Percentiles rank a stretch among this genome's conserved stretches.
Evolutionary conservation across 2,888 invertebrate genomes (phyloP).

Genomic region (Oegoconia quadripuncta): DNA sequence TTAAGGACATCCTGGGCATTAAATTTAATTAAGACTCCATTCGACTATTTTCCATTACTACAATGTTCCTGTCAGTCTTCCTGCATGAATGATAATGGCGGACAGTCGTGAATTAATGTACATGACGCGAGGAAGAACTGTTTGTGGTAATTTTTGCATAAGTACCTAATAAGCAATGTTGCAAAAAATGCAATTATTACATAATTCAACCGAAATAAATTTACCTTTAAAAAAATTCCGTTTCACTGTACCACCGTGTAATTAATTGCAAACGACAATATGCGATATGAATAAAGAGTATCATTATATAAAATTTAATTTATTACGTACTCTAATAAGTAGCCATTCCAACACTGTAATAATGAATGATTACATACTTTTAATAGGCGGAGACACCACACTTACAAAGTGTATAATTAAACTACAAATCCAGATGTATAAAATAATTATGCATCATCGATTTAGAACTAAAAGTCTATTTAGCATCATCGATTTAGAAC

Average conservation of each 20-base stretch:
- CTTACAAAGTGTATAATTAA: slow-evolving; percentile 76
- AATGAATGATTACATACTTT: slow-evolving; percentile 71
- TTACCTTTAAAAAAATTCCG: slow-evolving; percentile 13
- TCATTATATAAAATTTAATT: slow-evolving; percentile 62
- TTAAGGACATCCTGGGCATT: slow-evolving; percentile 49
- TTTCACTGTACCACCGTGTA: slow-evolving; percentile 37
- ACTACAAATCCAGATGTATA: slow-evolving; percentile 75
- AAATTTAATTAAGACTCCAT: slow-evolving; percentile 38
- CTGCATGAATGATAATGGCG: slow-evolving; percentile 37
- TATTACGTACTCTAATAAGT: slow-evolving; percentile 73
- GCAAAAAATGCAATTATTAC: slow-evolving; percentile 21
- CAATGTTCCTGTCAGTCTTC: slow-evolving; percentile 60
- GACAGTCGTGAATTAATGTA: slow-evolving; percentile 32
- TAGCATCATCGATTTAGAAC: slow-evolving; percentile 70
- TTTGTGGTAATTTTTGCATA: slow-evolving; percentile 24
- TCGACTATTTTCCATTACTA: slow-evolving; percentile 39
- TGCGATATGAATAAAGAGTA: slow-evolving; percentile 60
- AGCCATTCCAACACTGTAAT: slow-evolving; percentile 69
- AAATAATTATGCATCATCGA: slow-evolving; percentile 71
- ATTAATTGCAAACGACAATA: slow-evolving; percentile 42
- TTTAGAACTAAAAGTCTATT: slow-evolving; percentile 73
- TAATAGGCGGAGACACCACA: slow-evolving; percentile 78
- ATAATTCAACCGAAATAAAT: slow-evolving; percentile 15
- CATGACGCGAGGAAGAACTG: slow-evolving; percentile 31
- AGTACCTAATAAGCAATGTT: slow-evolving; percentile 17